A percentile compares a stretch with the other conserved stretches of the same genome.
These are phyloP conservation scores for Acrocephalus kingi DNA, from an alignment of 2,113 vertebrate genomes.

Conservation along the genomic window DNA sequence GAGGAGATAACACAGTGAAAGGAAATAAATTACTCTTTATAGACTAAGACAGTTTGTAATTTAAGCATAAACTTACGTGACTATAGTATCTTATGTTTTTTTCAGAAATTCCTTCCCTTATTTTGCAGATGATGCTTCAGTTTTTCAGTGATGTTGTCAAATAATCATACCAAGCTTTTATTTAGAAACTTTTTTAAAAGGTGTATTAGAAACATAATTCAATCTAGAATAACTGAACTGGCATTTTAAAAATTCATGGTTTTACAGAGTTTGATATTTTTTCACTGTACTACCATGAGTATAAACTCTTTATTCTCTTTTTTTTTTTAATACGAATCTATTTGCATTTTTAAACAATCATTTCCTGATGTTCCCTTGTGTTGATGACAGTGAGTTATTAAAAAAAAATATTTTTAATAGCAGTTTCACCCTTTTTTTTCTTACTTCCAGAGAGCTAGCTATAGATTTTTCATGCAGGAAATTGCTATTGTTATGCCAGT, in stretches of 20 bases:
- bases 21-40: neutral
- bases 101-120: neutral
- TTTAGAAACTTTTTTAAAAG: neutral
- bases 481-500: neutral
- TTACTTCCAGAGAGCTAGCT: neutral
- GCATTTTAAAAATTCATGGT: neutral
- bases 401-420: neutral
- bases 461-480: neutral
- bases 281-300: neutral
- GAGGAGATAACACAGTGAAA: neutral
- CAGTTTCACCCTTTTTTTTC: neutral
- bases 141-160: neutral
- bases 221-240: neutral
- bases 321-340: neutral
- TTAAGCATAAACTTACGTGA: neutral
- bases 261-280: neutral
- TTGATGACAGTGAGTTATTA: neutral
- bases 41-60: neutral
- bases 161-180: neutral
- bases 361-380: neutral
- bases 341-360: neutral
- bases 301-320: neutral
- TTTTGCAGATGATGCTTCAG: neutral
- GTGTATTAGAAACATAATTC: neutral
- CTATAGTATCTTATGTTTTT: neutral